phyloP scores from a whole-genome alignment of 2,888 invertebrate genomes.

The Dione vanillae region DNA sequence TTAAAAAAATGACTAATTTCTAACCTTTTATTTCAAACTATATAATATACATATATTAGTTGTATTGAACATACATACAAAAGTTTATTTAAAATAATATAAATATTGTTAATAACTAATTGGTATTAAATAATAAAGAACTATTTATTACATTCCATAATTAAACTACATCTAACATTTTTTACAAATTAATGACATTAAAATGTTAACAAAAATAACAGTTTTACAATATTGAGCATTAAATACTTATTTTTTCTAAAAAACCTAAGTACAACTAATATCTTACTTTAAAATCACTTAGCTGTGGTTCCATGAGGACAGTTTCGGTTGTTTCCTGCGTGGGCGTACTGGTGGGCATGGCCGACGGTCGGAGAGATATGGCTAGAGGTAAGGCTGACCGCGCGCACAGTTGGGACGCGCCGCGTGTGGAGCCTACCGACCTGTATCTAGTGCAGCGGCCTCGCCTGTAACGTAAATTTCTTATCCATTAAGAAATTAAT shows the following conservation, averaged over 20 bases:
- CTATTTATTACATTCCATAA: too few relatives aligned
- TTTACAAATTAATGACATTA: too few relatives aligned
- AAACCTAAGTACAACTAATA: slow-evolving; percentile 61
- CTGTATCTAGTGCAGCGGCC: slow-evolving; percentile 88
- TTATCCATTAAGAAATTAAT: not conserved
- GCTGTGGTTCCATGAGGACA: slow-evolving; percentile 65
- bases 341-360: slow-evolving; percentile 60
- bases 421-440: slow-evolving; percentile 88
- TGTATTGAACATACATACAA: too few relatives aligned
- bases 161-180: too few relatives aligned
- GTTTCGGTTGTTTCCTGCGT: slow-evolving; percentile 69
- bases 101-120: too few relatives aligned
- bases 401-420: slow-evolving; percentile 88
- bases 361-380: slow-evolving; percentile 89
- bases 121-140: too few relatives aligned
- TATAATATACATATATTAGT: too few relatives aligned
- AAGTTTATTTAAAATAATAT: too few relatives aligned
- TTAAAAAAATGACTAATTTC: too few relatives aligned
- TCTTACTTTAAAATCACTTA: slow-evolving; percentile 64
- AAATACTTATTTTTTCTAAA: not conserved
- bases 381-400: slow-evolving; percentile 90
- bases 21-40: too few relatives aligned
- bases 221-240: not conserved
- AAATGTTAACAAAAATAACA: not conserved
- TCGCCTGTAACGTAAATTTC: slow-evolving; percentile 78